phyloP scores from a whole-genome alignment of 2,888 invertebrate species.

The Sminthurinus aureus region DNA sequence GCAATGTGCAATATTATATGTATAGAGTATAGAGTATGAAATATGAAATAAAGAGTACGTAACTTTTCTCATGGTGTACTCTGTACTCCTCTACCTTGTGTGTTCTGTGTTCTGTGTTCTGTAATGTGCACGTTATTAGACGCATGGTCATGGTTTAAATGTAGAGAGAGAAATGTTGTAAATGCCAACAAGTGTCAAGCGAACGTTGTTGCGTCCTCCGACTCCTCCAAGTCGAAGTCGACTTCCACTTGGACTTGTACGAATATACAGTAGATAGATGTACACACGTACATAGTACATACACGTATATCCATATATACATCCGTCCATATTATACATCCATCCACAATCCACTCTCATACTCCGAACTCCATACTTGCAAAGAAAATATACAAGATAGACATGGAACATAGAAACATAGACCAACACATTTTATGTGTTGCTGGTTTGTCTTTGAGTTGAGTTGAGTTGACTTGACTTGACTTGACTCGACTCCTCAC shows the following conservation, averaged over 20 bases:
- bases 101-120: not conserved
- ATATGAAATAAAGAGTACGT: not conserved
- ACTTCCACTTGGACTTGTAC: not conserved
- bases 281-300: not conserved
- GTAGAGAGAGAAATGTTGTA: not conserved
- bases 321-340: not conserved
- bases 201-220: conserved; percentile 10
- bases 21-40: not conserved
- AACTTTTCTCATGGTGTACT: no score
- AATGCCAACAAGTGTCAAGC: conserved; percentile 11
- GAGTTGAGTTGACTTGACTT: no score
- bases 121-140: conserved; percentile 21
- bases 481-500: no score
- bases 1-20: not conserved
- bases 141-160: conserved; percentile 18
- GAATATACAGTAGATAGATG: not conserved
- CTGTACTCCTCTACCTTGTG: not conserved
- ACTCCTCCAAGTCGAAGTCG: not conserved
- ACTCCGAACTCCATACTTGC: no score
- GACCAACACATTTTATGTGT: no score
- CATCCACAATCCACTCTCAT: no score
- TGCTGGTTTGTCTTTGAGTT: no score
- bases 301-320: not conserved
- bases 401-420: no score
- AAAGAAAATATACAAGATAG: no score